Evolutionary conservation across 2,797 vertebrate genomes (phyloP).

Genomic region (Peromyscus aztecus): DNA sequence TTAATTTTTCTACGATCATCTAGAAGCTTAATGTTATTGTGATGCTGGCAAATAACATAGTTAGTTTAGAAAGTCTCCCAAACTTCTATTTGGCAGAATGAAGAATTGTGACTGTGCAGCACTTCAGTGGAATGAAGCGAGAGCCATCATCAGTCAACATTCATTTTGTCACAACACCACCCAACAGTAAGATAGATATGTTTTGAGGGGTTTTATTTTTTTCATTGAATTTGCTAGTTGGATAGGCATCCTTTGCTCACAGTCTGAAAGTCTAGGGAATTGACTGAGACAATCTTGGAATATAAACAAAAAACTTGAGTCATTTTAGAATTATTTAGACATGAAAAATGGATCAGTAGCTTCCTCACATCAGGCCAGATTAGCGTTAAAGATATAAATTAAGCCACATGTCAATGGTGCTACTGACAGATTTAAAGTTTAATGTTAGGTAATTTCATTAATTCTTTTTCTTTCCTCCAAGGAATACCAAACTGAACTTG

Average conservation of each 20-base stretch:
- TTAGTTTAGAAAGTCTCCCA: slow-evolving; percentile 34
- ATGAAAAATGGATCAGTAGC: slow-evolving; percentile 47
- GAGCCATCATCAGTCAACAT: slow-evolving; percentile 4
- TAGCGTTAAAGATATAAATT: background rate
- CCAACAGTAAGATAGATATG: slow-evolving; percentile 53
- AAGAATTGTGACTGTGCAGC: background rate
- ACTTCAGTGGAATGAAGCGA: background rate
- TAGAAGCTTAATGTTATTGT: slow-evolving; percentile 39
- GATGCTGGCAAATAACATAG: slow-evolving; percentile 35
- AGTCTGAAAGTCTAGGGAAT: slow-evolving; percentile 36
- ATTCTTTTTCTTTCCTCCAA: slow-evolving; percentile 17
- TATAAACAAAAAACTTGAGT: slow-evolving; percentile 68
- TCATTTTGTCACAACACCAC: slow-evolving; percentile 54
- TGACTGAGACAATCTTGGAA: slow-evolving; percentile 59
- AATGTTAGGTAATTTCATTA: background rate
- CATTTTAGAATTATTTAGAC: slow-evolving; percentile 57
- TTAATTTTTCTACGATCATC: slow-evolving; percentile 19
- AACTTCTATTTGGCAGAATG: slow-evolving; percentile 35
- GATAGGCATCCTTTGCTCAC: slow-evolving; percentile 23
- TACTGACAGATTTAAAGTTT: slow-evolving; percentile 4
- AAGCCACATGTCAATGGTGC: too few species aligned
- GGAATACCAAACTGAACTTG: background rate
- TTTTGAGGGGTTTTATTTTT: background rate
- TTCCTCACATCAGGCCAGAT: background rate
- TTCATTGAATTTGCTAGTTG: slow-evolving; percentile 49